Percentiles rank a stretch among this genome's conserved stretches.
phyloP scores from a whole-genome alignment of 2,797 vertebrate genomes.

The Pagetopsis macropterus region DNA sequence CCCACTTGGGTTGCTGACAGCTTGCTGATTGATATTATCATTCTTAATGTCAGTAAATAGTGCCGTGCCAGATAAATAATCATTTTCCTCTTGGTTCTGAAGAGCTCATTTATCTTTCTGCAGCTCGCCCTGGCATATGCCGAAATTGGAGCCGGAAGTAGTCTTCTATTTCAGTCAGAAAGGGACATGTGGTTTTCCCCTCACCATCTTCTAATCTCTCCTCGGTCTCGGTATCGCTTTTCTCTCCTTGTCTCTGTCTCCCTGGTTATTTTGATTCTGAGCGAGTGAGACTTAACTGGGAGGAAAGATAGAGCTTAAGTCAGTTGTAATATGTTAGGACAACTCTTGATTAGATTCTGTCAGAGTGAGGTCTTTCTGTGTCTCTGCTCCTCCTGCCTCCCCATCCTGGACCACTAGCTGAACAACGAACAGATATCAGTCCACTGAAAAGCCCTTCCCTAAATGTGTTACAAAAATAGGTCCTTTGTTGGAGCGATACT shows the following conservation, averaged over 20 bases:
- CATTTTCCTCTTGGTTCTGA: constrained; percentile 79
- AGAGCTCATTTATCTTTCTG: constrained; percentile 85
- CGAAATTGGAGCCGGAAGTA: constrained; percentile 81
- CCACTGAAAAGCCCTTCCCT: constrained; percentile 33
- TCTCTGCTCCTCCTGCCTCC: constrained; percentile 52
- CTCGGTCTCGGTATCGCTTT: constrained; percentile 48
- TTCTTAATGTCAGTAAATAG: constrained; percentile 91
- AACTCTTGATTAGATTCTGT: constrained; percentile 79
- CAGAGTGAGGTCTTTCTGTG: constrained; percentile 64
- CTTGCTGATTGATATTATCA: constrained; percentile 89
- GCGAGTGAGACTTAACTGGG: constrained; percentile 74
- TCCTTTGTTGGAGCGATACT: constrained; percentile 28
- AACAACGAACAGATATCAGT: constrained; percentile 53
- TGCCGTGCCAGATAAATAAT: constrained; percentile 85
- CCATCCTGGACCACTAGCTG: constrained; percentile 46
- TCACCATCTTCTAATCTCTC: constrained; percentile 66
- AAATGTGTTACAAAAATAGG: constrained; percentile 61
- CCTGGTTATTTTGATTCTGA: constrained; percentile 71
- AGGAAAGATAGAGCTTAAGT: constrained; percentile 72
- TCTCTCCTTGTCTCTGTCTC: constrained; percentile 64
- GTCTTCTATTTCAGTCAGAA: constrained; percentile 74
- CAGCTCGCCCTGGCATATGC: constrained; percentile 72
- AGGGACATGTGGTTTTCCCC: constrained; percentile 41
- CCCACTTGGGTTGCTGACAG: constrained; percentile 85
- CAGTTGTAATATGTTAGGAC: constrained; percentile 79